Evolutionary conservation across 37 sponge, comb jelly and placozoan genomes (phyloP).

Genomic region (Spongilla lacustris): DNA sequence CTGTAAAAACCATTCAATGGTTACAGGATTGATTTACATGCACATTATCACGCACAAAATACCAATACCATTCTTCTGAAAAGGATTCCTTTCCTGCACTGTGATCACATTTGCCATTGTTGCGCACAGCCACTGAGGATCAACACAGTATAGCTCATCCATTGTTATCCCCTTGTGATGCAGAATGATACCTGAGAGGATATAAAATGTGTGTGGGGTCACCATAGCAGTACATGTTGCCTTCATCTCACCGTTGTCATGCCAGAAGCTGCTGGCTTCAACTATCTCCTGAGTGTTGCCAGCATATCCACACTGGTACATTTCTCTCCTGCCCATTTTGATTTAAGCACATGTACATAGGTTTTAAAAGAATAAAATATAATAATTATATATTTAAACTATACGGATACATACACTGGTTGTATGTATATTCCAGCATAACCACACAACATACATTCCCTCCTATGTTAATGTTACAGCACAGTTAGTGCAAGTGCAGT

Average conservation of each 20-base stretch:
- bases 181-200: slow-evolving; percentile 62
- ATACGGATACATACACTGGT: no score
- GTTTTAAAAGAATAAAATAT: no score
- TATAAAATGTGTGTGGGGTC: neutral
- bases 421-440: no score
- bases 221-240: neutral
- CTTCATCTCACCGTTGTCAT: slow-evolving; percentile 61
- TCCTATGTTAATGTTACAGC: no score
- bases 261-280: slow-evolving; percentile 71
- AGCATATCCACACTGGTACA: neutral
- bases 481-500: no score
- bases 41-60: neutral
- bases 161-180: slow-evolving; percentile 66
- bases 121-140: slow-evolving; percentile 88
- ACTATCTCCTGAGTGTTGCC: slow-evolving; percentile 59
- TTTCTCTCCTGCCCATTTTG: neutral
- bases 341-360: no score
- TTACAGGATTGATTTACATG: neutral
- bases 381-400: no score
- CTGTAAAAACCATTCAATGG: slow-evolving; percentile 9
- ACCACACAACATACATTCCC: no score
- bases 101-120: slow-evolving; percentile 71
- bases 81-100: slow-evolving; percentile 57
- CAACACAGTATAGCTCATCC: slow-evolving; percentile 76
- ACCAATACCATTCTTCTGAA: slow-evolving; percentile 55